These are phyloP conservation scores for Acronicta alni DNA, from an alignment of 2,888 invertebrate genomes.

Conservation along the genomic window DNA sequence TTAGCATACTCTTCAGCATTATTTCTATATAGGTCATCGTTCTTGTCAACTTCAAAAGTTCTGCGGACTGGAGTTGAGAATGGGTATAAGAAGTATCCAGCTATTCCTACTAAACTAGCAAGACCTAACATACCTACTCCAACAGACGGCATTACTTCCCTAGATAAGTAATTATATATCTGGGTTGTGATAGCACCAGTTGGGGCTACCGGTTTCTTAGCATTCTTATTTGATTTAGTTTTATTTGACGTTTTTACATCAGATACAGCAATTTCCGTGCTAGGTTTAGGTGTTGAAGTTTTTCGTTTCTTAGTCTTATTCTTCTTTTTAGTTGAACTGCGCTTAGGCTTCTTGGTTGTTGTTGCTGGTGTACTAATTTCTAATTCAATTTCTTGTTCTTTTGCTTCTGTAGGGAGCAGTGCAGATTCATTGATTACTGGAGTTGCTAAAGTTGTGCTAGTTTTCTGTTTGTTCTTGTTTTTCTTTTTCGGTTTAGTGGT, in stretches of 20 bases:
- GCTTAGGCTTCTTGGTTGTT: slow-evolving; percentile 86
- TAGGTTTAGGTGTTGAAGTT: slow-evolving; percentile 81
- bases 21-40: slow-evolving; percentile 91
- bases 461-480: slow-evolving; percentile 80
- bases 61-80: slow-evolving; percentile 91
- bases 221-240: slow-evolving; percentile 80
- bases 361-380: slow-evolving; percentile 83
- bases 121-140: slow-evolving; percentile 93
- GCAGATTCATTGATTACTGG: slow-evolving; percentile 77
- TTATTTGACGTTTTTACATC: slow-evolving; percentile 89
- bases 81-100: slow-evolving; percentile 94
- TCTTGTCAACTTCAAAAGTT: slow-evolving; percentile 91
- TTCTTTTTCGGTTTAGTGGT: slow-evolving; percentile 82
- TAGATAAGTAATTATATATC: slow-evolving; percentile 93
- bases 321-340: slow-evolving; percentile 84
- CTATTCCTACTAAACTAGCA: slow-evolving; percentile 92
- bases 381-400: slow-evolving; percentile 85
- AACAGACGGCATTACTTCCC: slow-evolving; percentile 95
- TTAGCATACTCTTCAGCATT: slow-evolving; percentile 91
- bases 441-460: slow-evolving; percentile 68
- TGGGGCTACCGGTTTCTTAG: slow-evolving; percentile 77
- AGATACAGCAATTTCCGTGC: slow-evolving; percentile 68
- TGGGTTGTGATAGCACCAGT: slow-evolving; percentile 91
- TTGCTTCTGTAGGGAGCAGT: slow-evolving; percentile 83
- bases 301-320: slow-evolving; percentile 90